A percentile compares a stretch with the other conserved stretches of the same genome.
Conservation (phyloP, 2,888 invertebrate genomes). For the Arctia plantaginis region DNA sequence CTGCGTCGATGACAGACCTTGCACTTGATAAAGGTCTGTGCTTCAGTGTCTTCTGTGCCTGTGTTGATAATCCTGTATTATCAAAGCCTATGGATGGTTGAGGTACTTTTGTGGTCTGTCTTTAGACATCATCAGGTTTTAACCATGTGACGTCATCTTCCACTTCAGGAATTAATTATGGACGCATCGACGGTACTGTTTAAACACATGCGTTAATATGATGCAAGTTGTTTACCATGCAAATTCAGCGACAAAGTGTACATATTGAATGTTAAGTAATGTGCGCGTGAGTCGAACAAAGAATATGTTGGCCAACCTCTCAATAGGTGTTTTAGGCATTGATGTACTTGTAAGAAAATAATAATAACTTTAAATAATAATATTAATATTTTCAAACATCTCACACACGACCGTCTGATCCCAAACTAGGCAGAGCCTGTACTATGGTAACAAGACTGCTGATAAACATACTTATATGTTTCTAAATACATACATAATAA, state of each 20-base stretch:
- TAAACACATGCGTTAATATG: constrained; percentile 16
- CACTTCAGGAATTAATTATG: constrained; percentile 12
- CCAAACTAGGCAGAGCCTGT: too few species aligned
- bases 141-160: neutral
- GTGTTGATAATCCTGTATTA: neutral
- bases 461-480: too few species aligned
- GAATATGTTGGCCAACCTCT: constrained; percentile 1
- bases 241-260: constrained; percentile 4
- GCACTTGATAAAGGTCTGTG: too few species aligned
- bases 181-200: neutral
- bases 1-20: too few species aligned
- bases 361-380: too few species aligned
- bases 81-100: neutral
- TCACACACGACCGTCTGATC: too few species aligned
- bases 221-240: constrained; percentile 19
- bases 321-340: neutral
- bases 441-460: too few species aligned
- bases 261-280: constrained; percentile 15
- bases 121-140: neutral
- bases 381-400: too few species aligned
- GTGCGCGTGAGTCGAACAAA: constrained; percentile 20
- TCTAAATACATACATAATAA: too few species aligned
- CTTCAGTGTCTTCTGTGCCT: too few species aligned
- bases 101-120: neutral
- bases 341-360: neutral